phyloP scores from a whole-genome alignment of 2,888 invertebrate species.

The Chrysolina haemoptera region DNA sequence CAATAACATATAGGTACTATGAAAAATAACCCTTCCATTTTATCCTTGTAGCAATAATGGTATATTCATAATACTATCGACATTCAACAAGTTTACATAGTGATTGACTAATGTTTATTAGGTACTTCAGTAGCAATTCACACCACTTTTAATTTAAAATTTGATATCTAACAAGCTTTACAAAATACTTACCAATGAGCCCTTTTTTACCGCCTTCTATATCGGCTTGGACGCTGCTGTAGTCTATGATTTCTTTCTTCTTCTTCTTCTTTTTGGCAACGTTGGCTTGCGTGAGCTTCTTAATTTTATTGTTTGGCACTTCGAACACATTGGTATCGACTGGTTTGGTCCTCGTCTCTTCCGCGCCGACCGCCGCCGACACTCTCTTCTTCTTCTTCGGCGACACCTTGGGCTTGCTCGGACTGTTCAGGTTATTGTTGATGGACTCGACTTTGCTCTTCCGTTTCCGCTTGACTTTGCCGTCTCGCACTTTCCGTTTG shows the following conservation, averaged over 20 bases:
- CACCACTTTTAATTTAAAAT: no score
- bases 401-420: conserved; percentile 63
- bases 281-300: conserved; percentile 65
- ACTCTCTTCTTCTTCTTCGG: conserved; percentile 70
- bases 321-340: conserved; percentile 64
- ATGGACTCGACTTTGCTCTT: conserved; percentile 50
- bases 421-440: conserved; percentile 65
- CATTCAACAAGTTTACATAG: no score
- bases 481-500: conserved; percentile 83
- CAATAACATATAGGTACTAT: no score
- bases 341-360: conserved; percentile 73
- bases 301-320: conserved; percentile 63
- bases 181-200: conserved; percentile 55
- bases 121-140: no score
- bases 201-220: conserved; percentile 72
- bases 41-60: no score
- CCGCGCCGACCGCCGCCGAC: conserved; percentile 70
- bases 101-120: no score
- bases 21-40: no score
- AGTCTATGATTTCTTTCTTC: conserved; percentile 84
- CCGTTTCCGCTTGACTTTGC: conserved; percentile 74
- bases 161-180: no score
- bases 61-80: no score
- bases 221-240: conserved; percentile 78
- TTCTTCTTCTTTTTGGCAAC: conserved; percentile 74